phyloP scores from a whole-genome alignment of 2,113 vertebrate genomes.

The Nyctereutes procyonoides region DNA sequence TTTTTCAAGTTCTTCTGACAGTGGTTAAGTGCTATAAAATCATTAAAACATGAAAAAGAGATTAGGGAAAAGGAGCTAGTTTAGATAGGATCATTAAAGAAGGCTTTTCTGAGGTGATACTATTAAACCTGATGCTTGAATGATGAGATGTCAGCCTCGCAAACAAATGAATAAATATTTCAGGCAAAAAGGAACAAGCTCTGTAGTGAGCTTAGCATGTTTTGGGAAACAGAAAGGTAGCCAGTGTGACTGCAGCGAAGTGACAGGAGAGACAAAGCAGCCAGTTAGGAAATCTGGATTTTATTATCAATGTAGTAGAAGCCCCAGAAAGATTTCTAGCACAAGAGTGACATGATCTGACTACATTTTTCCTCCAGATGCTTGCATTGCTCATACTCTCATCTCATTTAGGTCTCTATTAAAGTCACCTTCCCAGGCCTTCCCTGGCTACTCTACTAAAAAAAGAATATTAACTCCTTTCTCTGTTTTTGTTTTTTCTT shows the following conservation, averaged over 20 bases:
- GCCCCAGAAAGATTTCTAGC: neutral
- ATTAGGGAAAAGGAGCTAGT: neutral
- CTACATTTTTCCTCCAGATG: neutral
- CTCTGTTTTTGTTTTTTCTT: neutral
- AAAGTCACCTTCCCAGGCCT: neutral
- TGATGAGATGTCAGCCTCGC: neutral
- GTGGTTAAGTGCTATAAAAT: neutral
- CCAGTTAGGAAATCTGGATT: neutral
- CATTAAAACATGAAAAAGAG: constrained; percentile 48
- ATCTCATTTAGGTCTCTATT: neutral
- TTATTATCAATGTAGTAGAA: constrained; percentile 17
- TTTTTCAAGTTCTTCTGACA: neutral
- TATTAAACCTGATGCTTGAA: constrained; percentile 2
- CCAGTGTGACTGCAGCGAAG: neutral
- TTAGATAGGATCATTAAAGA: constrained; percentile 1
- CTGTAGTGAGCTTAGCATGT: neutral
- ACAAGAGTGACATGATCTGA: neutral
- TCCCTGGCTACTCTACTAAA: constrained; percentile 35
- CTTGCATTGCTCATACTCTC: neutral
- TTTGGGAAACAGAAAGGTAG: neutral
- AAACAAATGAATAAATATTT: constrained; percentile 54
- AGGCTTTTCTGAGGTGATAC: neutral
- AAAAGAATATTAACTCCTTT: constrained; percentile 12
- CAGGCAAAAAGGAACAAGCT: constrained; percentile 34
- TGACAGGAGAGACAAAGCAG: constrained; percentile 4